phyloP scores from a whole-genome alignment of 2,113 vertebrate species.

The Protomyctophum bolini region DNA sequence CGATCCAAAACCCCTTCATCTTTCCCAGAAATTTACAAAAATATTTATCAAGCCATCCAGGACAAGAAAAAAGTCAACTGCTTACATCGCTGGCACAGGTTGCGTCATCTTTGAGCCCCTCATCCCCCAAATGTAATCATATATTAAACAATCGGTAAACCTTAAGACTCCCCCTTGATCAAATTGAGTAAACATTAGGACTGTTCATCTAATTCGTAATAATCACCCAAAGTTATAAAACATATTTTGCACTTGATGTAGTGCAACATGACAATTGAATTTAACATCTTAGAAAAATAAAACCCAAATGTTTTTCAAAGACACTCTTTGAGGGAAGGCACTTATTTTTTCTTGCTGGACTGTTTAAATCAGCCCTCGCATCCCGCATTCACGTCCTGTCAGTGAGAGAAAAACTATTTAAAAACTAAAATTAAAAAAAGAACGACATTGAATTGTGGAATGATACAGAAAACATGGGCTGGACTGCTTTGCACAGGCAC shows the following conservation, averaged over 20 bases:
- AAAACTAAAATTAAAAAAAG: constrained; percentile 12
- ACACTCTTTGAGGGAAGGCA: constrained; percentile 42
- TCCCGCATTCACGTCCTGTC: constrained; percentile 23
- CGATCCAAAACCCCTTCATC: too few species aligned
- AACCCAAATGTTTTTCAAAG: neutral
- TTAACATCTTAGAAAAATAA: constrained; percentile 1
- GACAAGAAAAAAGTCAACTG: constrained; percentile 14
- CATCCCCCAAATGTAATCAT: neutral
- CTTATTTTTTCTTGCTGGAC: constrained; percentile 26
- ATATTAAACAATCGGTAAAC: neutral
- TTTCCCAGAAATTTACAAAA: too few species aligned
- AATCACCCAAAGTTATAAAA: neutral
- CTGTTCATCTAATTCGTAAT: constrained; percentile 19
- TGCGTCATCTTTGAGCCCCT: constrained; percentile 23
- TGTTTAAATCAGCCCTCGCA: constrained; percentile 16
- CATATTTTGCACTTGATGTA: constrained; percentile 40
- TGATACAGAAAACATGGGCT: constrained; percentile 32
- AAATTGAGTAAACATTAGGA: constrained; percentile 2
- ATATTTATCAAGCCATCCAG: neutral
- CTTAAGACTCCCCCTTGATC: neutral
- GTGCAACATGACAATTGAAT: constrained; percentile 22
- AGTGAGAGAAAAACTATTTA: neutral
- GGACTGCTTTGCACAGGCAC: constrained; percentile 67
- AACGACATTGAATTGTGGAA: neutral
- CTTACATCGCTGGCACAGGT: constrained; percentile 39